Base-by-base conservation (phyloP, 2,797 vertebrate genomes). In the Micromesistius poutassou region DNA sequence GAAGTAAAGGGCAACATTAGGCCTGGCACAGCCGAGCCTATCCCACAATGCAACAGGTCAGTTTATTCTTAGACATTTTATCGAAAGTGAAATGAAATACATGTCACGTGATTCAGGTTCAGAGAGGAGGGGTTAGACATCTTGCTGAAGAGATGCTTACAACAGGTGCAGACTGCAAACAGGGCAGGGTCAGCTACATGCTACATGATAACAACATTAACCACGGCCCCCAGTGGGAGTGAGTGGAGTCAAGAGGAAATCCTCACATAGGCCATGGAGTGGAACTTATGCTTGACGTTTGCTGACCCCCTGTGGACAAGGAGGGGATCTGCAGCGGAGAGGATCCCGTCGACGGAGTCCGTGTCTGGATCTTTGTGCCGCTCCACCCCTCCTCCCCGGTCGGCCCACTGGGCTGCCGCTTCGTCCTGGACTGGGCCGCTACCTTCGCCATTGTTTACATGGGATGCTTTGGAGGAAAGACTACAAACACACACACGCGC, bases 271-370 rank as follows among this genome's bases (percentile, higher is more conserved):
- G 88, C 83, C 0, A 90, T 0, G 0, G 92, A 90, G 19, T 82
- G 82, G 85, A 82, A 93, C 83, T 87, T 92, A 38, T 88, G 70
- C 80, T 88, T 93, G 50, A 94, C 90, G 88, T 81, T 84, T 83
- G 90, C 84, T 83, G 90, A 87, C 88, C 87, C 91, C 92, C 46
- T 83, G 82, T 90, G 93, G 86, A 84, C 77, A 31, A 33, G 9
- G 36, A 73, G 55, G 33, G 66, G 76, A 3, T 90, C 91, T 91
- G 90, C 87, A 87, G 77, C 28, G 72, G 78, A n/a, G 9, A 81
- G 33, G 4, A 5, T 19, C 25, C 74, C 85, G 5, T 92, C 79
- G 1, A 40, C 31, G 22, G 5, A 46, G 4, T 90, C 91, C 6
- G 46, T 74, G 2, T 92, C 88, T 22, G 55, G 0, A 40, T 89